Base-by-base conservation (phyloP, 1,140 invertebrate genomes). In the Physella acuta region DNA sequence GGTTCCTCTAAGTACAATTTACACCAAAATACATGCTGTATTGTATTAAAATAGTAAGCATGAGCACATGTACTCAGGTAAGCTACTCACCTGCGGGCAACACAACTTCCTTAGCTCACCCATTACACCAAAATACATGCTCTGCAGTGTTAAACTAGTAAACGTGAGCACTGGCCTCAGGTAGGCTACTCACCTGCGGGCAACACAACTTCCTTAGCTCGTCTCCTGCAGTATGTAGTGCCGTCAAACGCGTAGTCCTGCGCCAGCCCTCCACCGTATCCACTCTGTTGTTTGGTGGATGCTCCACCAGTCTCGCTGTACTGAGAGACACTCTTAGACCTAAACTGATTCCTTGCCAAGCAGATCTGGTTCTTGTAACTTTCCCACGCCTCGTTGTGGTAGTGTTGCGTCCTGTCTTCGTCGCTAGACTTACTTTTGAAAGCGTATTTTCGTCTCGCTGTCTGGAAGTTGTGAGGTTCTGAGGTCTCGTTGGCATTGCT, bases 151-250 rank as follows among this genome's bases (percentile, higher is more conserved):
- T n/a, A n/a, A n/a, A n/a, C n/a, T n/a, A n/a, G n/a, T n/a, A n/a
- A n/a, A n/a, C n/a, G n/a, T n/a, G n/a, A n/a, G n/a, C n/a, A n/a
- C n/a, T n/a, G n/a, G n/a, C n/a, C n/a, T n/a, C n/a, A n/a, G n/a
- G n/a, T n/a, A n/a, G n/a, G n/a, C n/a, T n/a, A 30, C 26, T 56
- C 33, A 58, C 56, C 56, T 33, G 56, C 56, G 11, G 56, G 56
- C 20, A 58, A 30, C 3, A 33, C 31, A 3, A 58, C 56, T 16
- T 58, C 56, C 36, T 34, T 58, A 3, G 53, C 53, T 11, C 1
- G 24, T 1, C 26, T 2, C 36, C n/a, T 58, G 4, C 36, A 17
- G 1, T 33, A 33, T 58, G 4, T 34, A 34, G 17, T 34, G 24
- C 17, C 31, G 5, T 58, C 30, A 20, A 58, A 58, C 1, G 20